Conservation (phyloP, 1,140 invertebrate genomes). For the Heterodera schachtii region DNA sequence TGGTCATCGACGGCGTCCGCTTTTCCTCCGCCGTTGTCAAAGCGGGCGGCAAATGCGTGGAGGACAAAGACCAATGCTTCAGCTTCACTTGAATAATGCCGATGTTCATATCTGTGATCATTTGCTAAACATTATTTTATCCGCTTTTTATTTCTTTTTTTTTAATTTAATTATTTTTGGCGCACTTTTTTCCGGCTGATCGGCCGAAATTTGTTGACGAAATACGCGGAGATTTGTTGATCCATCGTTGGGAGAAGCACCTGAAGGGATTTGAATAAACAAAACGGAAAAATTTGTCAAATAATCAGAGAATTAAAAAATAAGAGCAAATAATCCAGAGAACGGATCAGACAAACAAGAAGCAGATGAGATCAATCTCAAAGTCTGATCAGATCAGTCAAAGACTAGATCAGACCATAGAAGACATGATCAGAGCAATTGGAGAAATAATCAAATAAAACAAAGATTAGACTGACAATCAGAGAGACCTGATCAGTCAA, state of each 20-base stretch:
- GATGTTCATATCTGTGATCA: slow-evolving; percentile 17
- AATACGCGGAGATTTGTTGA: background rate
- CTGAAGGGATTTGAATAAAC: background rate
- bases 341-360: no score
- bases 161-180: background rate
- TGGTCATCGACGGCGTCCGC: background rate
- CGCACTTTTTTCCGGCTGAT: slow-evolving; percentile 2
- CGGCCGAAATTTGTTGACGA: slow-evolving; percentile 2
- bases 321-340: no score
- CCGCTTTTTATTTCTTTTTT: background rate
- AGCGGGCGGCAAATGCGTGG: slow-evolving; percentile 1
- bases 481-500: no score
- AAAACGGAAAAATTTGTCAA: no score
- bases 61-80: slow-evolving; percentile 20
- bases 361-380: no score
- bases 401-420: no score
- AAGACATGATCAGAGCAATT: no score
- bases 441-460: no score
- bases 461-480: no score
- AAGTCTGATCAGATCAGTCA: no score
- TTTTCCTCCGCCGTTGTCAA: background rate
- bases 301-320: no score
- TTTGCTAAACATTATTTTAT: background rate
- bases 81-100: slow-evolving; percentile 30
- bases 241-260: background rate